Evolutionary conservation across 2,888 invertebrate species (phyloP).

Genomic region (Dolichopus griseipennis): DNA sequence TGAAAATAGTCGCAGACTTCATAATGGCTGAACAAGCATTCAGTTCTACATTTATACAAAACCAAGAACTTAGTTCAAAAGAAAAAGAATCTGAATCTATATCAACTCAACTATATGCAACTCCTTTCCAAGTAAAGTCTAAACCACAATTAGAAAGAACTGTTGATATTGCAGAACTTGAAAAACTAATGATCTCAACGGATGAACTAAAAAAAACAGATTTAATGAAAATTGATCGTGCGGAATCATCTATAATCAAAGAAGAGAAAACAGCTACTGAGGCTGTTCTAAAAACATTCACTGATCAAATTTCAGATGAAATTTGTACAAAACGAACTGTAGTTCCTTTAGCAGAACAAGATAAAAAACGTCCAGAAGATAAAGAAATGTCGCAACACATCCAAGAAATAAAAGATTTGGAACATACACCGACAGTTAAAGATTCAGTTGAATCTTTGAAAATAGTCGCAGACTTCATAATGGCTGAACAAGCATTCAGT

Average conservation of each 20-base stretch:
- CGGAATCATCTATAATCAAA: neutral
- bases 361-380: neutral
- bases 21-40: too few relatives aligned
- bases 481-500: neutral
- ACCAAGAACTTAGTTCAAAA: neutral
- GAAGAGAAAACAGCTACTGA: neutral
- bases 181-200: neutral
- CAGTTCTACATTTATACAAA: neutral
- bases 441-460: neutral
- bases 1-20: too few relatives aligned
- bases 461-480: neutral
- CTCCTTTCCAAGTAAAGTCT: neutral
- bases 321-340: constrained; percentile 30
- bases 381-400: neutral
- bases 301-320: constrained; percentile 32
- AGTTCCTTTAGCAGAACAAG: constrained; percentile 24
- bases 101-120: neutral
- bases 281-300: neutral
- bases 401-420: neutral
- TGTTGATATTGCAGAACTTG: neutral
- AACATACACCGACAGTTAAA: too few relatives aligned
- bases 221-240: neutral
- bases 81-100: neutral
- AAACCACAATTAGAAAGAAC: neutral
- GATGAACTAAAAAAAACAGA: neutral